Percentiles rank a stretch among this genome's conserved stretches.
Evolutionary conservation across 2,888 invertebrate species (phyloP).

Genomic region (Willowsia nigromaculata): DNA sequence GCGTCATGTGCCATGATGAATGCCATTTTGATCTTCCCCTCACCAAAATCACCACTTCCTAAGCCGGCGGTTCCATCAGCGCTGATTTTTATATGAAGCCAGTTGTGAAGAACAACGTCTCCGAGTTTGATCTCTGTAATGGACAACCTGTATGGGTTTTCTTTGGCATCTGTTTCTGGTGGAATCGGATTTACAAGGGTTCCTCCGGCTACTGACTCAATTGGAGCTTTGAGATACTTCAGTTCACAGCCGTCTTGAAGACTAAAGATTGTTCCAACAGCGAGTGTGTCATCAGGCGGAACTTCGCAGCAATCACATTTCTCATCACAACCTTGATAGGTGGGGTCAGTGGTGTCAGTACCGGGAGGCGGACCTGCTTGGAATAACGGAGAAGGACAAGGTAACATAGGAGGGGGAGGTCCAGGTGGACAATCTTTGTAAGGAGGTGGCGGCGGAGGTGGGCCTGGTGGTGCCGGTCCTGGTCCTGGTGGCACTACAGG

Average conservation of each 20-base stretch:
- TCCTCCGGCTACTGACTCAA: neutral
- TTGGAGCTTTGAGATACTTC: conserved; percentile 43
- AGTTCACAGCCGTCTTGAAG: conserved; percentile 62
- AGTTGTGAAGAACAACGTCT: conserved; percentile 60
- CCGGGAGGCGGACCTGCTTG: neutral
- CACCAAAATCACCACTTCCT: neutral
- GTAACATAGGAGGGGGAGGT: too few relatives aligned
- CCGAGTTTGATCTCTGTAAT: conserved; percentile 54
- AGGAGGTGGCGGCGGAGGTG: neutral
- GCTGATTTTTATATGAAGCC: conserved; percentile 62
- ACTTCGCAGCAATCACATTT: conserved; percentile 11
- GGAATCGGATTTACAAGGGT: neutral
- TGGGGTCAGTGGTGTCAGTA: neutral
- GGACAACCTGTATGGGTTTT: conserved; percentile 54
- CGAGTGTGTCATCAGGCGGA: neutral
- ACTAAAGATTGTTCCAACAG: conserved; percentile 36
- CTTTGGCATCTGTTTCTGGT: neutral
- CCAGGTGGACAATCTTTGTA: neutral
- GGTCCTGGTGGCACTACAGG: neutral
- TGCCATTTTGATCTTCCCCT: conserved; percentile 62
- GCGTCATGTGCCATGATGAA: conserved; percentile 60
- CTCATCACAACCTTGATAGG: neutral
- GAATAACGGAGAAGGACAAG: too few relatives aligned
- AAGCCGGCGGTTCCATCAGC: neutral
- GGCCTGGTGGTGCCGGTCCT: neutral